phyloP scores from a whole-genome alignment of 2,888 invertebrate species.

The Blastobasis lacticolella region DNA sequence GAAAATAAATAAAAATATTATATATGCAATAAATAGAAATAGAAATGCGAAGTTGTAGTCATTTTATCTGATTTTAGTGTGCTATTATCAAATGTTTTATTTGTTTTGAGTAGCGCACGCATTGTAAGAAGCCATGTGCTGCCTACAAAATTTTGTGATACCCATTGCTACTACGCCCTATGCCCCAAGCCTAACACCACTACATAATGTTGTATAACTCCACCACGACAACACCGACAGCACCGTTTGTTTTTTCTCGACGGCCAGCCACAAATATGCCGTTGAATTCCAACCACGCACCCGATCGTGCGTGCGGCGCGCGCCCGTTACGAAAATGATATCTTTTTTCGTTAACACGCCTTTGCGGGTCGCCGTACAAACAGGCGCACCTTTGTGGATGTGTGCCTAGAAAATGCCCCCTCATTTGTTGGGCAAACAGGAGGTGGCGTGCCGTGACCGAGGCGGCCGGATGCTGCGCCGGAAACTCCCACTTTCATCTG shows the following conservation, averaged over 20 bases:
- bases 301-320: constrained; percentile 26
- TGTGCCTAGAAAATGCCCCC: constrained; percentile 30
- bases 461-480: constrained; percentile 61
- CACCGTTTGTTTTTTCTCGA: constrained; percentile 29
- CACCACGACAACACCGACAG: constrained; percentile 8
- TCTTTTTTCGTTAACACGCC: constrained; percentile 42
- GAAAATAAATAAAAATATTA: too few relatives aligned
- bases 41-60: too few relatives aligned
- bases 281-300: constrained; percentile 22
- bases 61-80: too few relatives aligned
- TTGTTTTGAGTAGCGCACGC: too few relatives aligned
- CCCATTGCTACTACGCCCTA: too few relatives aligned
- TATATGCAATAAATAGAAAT: too few relatives aligned
- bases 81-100: too few relatives aligned
- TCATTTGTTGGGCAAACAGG: constrained; percentile 37
- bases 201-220: too few relatives aligned
- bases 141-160: too few relatives aligned
- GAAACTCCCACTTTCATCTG: constrained; percentile 62
- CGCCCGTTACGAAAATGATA: constrained; percentile 34
- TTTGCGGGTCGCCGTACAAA: constrained; percentile 32
- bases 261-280: constrained; percentile 25
- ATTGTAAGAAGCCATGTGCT: too few relatives aligned
- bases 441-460: constrained; percentile 31
- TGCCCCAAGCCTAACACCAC: too few relatives aligned
- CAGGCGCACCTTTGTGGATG: constrained; percentile 20